Evolutionary conservation across 2,888 invertebrate genomes (phyloP).

Genomic region (Lissonota sp.): DNA sequence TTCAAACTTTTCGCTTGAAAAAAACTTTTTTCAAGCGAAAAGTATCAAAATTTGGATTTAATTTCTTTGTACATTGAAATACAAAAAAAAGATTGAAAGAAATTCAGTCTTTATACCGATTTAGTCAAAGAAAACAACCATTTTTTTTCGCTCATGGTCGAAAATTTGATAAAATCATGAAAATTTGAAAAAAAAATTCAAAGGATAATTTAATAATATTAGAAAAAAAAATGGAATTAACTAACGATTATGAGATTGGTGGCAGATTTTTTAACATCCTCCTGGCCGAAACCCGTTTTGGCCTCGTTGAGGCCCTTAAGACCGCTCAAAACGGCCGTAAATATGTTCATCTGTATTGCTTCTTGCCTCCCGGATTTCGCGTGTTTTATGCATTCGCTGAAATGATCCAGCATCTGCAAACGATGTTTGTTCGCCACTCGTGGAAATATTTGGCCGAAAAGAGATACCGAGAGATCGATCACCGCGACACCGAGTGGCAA

Average conservation of each 20-base stretch:
- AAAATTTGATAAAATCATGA: no score
- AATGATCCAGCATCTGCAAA: conserved; percentile 98
- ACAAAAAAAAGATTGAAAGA: no score
- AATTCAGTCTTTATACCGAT: no score
- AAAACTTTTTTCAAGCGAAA: no score
- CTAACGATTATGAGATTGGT: conserved; percentile 91
- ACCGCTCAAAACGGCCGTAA: conserved; percentile 96
- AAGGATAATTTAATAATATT: no score
- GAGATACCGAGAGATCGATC: conserved; percentile 95
- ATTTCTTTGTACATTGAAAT: no score
- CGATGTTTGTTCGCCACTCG: conserved; percentile 98
- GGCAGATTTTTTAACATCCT: conserved; percentile 94
- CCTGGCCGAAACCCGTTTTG: conserved; percentile 94
- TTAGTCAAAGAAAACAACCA: no score
- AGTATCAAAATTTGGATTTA: no score
- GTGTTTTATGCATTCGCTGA: conserved; percentile 96
- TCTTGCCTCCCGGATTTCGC: conserved; percentile 97
- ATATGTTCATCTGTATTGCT: conserved; percentile 98
- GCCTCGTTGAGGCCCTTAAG: conserved; percentile 94
- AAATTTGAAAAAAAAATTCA: no score
- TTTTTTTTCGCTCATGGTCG: no score
- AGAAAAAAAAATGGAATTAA: no score
- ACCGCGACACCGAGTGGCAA: conserved; percentile 98
- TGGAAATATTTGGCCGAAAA: conserved; percentile 98
- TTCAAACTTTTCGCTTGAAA: no score